These are phyloP conservation scores for Nilaparvata lugens DNA, from an alignment of 1,140 invertebrate genomes.

Conservation along the genomic window DNA sequence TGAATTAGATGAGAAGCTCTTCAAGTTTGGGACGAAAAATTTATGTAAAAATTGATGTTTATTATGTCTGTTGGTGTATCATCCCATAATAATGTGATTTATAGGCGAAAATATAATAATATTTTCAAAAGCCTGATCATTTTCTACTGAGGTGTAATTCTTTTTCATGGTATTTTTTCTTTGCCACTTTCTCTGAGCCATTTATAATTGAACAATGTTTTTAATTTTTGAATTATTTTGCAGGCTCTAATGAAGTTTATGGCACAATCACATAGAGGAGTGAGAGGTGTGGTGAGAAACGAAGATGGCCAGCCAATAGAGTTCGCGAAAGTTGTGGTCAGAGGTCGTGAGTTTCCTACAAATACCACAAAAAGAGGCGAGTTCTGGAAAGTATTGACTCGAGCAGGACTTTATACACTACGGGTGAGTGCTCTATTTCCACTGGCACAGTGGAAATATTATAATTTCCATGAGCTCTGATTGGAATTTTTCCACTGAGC, in stretches of 20 bases:
- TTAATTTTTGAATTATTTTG: slow-evolving; percentile 26
- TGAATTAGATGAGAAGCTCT: too few species aligned
- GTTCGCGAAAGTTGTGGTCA: slow-evolving; percentile 71
- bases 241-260: slow-evolving; percentile 75
- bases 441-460: too few species aligned
- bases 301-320: slow-evolving; percentile 70
- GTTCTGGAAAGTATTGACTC: slow-evolving; percentile 41
- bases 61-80: too few species aligned
- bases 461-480: too few species aligned
- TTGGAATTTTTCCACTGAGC: too few species aligned
- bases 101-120: too few species aligned
- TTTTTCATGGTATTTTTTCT: not conserved
- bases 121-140: too few species aligned
- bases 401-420: slow-evolving; percentile 45
- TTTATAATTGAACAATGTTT: too few species aligned
- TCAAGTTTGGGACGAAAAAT: too few species aligned
- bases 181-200: not conserved
- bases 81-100: too few species aligned
- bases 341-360: slow-evolving; percentile 76
- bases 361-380: slow-evolving; percentile 83
- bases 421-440: too few species aligned
- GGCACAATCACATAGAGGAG: slow-evolving; percentile 78
- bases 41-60: too few species aligned
- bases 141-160: not conserved
- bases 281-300: slow-evolving; percentile 74